A percentile compares a stretch with the other conserved stretches of the same genome.
phyloP scores from a whole-genome alignment of 1,140 invertebrate species.

The Eulimnadia texana region DNA sequence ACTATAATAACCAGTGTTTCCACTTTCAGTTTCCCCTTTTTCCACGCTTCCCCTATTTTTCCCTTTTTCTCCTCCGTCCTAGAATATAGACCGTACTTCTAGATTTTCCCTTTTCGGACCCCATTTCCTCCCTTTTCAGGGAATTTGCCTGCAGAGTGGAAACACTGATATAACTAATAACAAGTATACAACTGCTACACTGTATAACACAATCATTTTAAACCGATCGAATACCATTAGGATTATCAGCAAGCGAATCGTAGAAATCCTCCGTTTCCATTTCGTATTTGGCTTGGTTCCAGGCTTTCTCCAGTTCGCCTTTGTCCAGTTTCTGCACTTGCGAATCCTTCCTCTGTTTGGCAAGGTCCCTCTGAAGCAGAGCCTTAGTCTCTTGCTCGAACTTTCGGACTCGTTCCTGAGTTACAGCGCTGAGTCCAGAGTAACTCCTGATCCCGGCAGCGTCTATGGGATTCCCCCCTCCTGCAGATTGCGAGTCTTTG shows the following conservation, averaged over 20 bases:
- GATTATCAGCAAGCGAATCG: slow-evolving; percentile 38
- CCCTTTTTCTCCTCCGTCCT: too few relatives aligned
- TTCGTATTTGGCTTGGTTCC: slow-evolving; percentile 43
- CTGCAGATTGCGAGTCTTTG: too few relatives aligned
- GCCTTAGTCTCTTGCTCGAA: slow-evolving; percentile 54
- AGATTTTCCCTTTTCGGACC: too few relatives aligned
- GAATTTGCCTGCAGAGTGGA: too few relatives aligned
- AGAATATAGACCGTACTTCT: too few relatives aligned
- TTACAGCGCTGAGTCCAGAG: slow-evolving; percentile 39
- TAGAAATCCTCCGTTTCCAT: slow-evolving; percentile 45
- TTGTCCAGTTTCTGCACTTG: slow-evolving; percentile 30
- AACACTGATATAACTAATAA: too few relatives aligned
- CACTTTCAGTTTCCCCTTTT: too few relatives aligned
- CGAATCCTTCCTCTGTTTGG: slow-evolving; percentile 21
- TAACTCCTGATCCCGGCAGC: slow-evolving; percentile 35
- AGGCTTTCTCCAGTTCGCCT: slow-evolving; percentile 41
- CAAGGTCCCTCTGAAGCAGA: slow-evolving; percentile 42
- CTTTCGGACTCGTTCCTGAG: slow-evolving; percentile 45
- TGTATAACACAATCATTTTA: too few relatives aligned
- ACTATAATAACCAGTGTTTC: too few relatives aligned
- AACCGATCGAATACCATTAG: slow-evolving; percentile 23
- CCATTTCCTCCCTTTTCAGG: too few relatives aligned
- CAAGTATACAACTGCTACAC: too few relatives aligned
- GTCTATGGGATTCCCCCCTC: slow-evolving; percentile 1
- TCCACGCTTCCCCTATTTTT: too few relatives aligned